phyloP scores from a whole-genome alignment of 2,797 vertebrate genomes.

The Xerus rutilus region DNA sequence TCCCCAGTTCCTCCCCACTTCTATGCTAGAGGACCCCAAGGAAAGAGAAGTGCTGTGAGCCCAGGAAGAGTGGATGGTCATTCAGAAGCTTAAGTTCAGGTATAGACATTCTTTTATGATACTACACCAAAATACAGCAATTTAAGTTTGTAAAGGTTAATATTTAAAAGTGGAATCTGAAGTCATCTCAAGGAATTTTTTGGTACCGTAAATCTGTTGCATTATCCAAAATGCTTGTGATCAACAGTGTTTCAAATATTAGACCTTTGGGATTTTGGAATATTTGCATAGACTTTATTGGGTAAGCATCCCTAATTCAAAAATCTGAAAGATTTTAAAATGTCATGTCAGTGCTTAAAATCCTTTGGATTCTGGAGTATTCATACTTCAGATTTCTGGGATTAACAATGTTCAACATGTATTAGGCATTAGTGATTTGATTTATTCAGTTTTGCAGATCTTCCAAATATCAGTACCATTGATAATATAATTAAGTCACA shows the following conservation, averaged over 20 bases:
- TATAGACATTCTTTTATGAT: not conserved
- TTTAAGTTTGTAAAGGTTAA: not conserved
- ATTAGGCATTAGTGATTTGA: not conserved
- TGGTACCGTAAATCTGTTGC: not conserved
- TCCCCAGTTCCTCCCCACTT: not conserved
- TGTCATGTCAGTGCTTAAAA: not conserved
- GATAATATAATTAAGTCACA: not conserved
- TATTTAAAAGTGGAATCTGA: not conserved
- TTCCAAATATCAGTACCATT: not conserved
- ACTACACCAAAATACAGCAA: not conserved
- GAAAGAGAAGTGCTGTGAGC: not conserved
- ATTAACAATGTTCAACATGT: not conserved
- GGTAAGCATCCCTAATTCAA: not conserved
- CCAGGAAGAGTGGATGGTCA: not conserved
- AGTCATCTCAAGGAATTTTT: not conserved
- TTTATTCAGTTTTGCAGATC: not conserved
- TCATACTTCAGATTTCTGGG: not conserved
- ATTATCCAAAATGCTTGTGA: not conserved
- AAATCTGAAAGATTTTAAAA: not conserved
- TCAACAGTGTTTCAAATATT: not conserved
- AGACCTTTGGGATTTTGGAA: not conserved
- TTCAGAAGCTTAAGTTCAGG: not conserved
- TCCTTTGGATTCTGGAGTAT: not conserved
- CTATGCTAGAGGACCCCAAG: not conserved
- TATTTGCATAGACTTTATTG: not conserved